Base-by-base conservation (phyloP, 2,797 vertebrate genomes). In the Prunella strophiata region DNA sequence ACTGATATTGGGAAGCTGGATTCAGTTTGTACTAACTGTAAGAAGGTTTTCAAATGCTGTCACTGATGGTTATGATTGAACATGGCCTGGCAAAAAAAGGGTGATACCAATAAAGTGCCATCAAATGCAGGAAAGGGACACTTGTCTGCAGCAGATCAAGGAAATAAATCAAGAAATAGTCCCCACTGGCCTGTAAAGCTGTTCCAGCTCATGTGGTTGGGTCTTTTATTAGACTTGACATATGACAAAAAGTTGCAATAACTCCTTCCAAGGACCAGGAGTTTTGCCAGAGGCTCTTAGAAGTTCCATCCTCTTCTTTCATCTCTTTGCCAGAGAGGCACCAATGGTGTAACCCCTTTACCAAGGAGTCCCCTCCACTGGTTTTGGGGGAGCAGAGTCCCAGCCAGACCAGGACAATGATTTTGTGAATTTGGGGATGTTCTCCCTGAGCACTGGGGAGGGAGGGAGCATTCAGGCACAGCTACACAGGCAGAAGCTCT, bases 181-280 rank as follows among this genome's bases (percentile, higher is more conserved):
- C 87, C 86, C 66, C 48, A 29, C 0, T 73, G 85, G 76, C 73
- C 70, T 16, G 26, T 76, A 89, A 91, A 95, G 32, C 55, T 59
- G 40, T 16, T 75, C 32, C 34, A 88, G 47, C 67, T 89, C 83
- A 7, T 43, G n/a, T 42, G 58, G n/a, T 36, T 84, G 50, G 36
- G 48, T 59, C 79, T 92, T 92, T 88, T 78, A 89, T 89, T 92
- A 75, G 36, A 26, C 34, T 36, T 72, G 62, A 80, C 0, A 4
- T 30, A 75, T 30, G 62, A 59, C 76, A 88, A 66, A 75, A 88
- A 70, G 76, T 91, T 91, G 47, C 5, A 47, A 23, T 75, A 86
- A 96, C 65, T 55, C 21, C 73, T 88, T 71, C 70, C 85, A 81
- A 94, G 87, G 73, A 88, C 40, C 76, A 66, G 87, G 34, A 62